Evolutionary conservation across 2,113 vertebrate genomes (phyloP), one percentile per base, ranked within the genome.

Genomic region (Irena cyanogastra): DNA sequence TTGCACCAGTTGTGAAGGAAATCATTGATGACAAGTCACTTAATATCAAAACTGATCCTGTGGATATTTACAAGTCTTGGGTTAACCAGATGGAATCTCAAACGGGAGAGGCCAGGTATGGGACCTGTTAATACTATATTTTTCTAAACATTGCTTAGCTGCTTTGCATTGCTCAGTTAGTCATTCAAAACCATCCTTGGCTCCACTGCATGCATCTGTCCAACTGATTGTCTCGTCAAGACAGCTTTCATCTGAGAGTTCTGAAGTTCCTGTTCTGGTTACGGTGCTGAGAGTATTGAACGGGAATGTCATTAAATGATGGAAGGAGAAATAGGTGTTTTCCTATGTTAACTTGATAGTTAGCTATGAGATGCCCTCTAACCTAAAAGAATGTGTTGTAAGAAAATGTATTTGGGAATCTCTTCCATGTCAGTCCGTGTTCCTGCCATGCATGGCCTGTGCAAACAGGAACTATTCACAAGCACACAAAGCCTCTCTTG

Each of bases 51-150:
- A 99, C 99, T 0, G 99, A 99, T 95, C 99, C 99, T 0, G 99
- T 99, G 94, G 99, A 99, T 95, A 99, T 99, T 89, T 99, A 99
- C 95, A 99, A 99, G 95, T 98, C 99, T 63, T 99, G 99, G 99
- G 99, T 99, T 52, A 99, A 99, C 97, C 99, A 99, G 97, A 99
- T 99, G 99, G 99, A 99, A 94, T 98, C 98, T 35, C 99, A 99
- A 91, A 99, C 99, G 0, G 99, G 99, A 65, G 99, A 99, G 93
- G 99, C 99, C 89, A 99, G 99, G 99, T 99, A 95, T 90, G 97
- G 44, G 19, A 35, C 52, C 30, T 63, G 14, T 57, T 83, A 52
- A 74, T 60, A 14, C 12, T 59, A 9, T 76, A 5, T 70, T 83
- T 92, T 86, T 83, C 35, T 81, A 22, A 77, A 70, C 23, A 6